Evolutionary conservation across 2,888 invertebrate genomes (phyloP), one percentile per base, ranked within the genome.

Genomic region (Cataglyphis rosenhaueri): DNA sequence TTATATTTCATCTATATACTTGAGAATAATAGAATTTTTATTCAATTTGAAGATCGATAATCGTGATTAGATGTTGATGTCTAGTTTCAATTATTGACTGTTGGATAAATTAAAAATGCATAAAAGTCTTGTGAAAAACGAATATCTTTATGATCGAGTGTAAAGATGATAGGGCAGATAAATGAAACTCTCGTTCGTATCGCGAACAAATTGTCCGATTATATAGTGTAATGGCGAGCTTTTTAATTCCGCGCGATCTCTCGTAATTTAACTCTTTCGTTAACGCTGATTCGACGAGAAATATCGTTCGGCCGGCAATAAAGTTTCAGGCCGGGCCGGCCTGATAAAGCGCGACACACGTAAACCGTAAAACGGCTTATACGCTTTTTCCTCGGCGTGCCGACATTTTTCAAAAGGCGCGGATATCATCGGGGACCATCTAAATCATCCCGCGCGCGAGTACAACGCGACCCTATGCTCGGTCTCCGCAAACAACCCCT

Each of bases 391-490:
- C 90, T 79, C 85, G 86, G 84, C 62, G 84, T 71, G 84, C 79
- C 85, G 86, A 90, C 89, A 90, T 89, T 90, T 90, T 90, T 89
- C 86, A 90, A 90, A 90, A 88, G 89, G 89, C 78, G 86, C 84
- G 89, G 89, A 90, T 90, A 90, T 90, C 89, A 90, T 90, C 90
- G 83, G 90, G 88, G 84, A 89, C 85, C 87, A 90, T 86, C 86
- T 90, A 90, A 90, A 91, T 90, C 90, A 90, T 91, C 65, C 87
- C 81, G 78, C 74, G 85, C 62, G 81, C 81, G 86, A 78, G 83
- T 79, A 84, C 85, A 73, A 75, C 73, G 87, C 86, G 78, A 85
- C 89, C 89, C 89, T 90, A 90, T 90, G 89, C 85, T 90, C 83
- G 84, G 84, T 68, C 85, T 87, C 79, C 86, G 89, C 89, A 89